Conservation (phyloP, 1,140 invertebrate genomes). For the Drosophila ogumai region DNA sequence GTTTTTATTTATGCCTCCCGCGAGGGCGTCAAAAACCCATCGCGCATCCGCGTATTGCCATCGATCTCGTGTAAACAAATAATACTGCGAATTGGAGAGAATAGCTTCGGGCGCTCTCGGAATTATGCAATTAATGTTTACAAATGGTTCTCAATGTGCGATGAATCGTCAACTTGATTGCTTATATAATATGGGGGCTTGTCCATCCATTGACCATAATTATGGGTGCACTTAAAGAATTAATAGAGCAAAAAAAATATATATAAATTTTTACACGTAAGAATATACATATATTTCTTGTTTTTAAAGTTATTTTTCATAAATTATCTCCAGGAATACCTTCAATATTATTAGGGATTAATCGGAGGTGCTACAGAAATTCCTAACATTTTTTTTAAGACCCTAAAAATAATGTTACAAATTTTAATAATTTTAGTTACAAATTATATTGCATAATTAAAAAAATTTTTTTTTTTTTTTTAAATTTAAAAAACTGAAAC, state of each 20-base stretch:
- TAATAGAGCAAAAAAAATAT: background rate
- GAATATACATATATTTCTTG: no score
- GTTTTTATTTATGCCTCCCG: conserved; percentile 22
- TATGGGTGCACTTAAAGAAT: background rate
- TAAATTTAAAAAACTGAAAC: no score
- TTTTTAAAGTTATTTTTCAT: background rate
- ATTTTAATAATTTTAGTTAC: no score
- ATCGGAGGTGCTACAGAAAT: no score
- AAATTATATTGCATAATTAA: no score
- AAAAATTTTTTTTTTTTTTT: no score
- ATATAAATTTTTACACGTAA: no score
- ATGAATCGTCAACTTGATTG: conserved; percentile 2
- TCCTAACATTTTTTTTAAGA: no score
- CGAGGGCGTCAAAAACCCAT: conserved; percentile 20
- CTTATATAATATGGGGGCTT: conserved; percentile 46
- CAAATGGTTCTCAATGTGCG: conserved; percentile 43
- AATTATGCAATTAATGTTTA: conserved; percentile 52
- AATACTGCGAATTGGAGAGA: conserved; percentile 18
- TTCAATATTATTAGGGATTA: background rate
- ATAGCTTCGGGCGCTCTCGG: conserved; percentile 8
- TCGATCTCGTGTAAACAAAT: conserved; percentile 38
- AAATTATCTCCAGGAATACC: background rate
- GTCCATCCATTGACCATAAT: background rate
- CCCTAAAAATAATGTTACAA: no score
- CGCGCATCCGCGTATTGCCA: conserved; percentile 35